Base-by-base conservation (phyloP, 23 tunicate species). In the Halocynthia roretzi region DNA sequence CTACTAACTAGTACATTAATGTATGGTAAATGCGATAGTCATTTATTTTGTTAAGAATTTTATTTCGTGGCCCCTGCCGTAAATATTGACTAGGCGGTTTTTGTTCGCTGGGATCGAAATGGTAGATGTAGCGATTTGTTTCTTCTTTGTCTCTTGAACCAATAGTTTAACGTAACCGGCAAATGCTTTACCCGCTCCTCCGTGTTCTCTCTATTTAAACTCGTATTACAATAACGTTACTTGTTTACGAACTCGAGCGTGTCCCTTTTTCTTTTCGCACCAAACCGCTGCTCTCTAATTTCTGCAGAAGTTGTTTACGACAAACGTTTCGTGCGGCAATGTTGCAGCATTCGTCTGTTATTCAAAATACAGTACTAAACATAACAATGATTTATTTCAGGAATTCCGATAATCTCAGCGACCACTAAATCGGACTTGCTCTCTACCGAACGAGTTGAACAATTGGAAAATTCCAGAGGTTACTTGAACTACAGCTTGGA, bases 401-500 rank as follows among this genome's bases (percentile, higher is more conserved):
- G 67, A 82, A 69, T 92, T 31, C 98, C 98, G 7, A 86, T 83
- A 57, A 70, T 92, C 23, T 82, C 92, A 7, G 92, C 86, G 57
- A 87, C 83, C 18, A 92, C 98, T 15, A 92, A 92, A 61, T 71
- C 75, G 14, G 98, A 92, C 84, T 10, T 75, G 53, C 44, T 92
- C 57, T 48, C 66, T 51, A 75, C 63, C 20, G 77, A 85, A 55
- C 70, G 70, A 12, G 20, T 70, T 20, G 56, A 64, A 22, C 21
- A 5, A 53, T 50, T 85, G 50, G 80, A 51, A 49, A 86, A 80
- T 77, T 55, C 68, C 21, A 72, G 74, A 7, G 78, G 84, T 8
- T 54, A 86, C 15, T 82, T 72, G 49, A 81, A 82, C 53, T 86
- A 92, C 87, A 83, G 83, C 77, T 90, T 92, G 53, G 92, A 92